Percentiles rank a stretch among this genome's conserved stretches.
Conservation (phyloP, 2,888 invertebrate species). For the Platycheirus rosarum region DNA sequence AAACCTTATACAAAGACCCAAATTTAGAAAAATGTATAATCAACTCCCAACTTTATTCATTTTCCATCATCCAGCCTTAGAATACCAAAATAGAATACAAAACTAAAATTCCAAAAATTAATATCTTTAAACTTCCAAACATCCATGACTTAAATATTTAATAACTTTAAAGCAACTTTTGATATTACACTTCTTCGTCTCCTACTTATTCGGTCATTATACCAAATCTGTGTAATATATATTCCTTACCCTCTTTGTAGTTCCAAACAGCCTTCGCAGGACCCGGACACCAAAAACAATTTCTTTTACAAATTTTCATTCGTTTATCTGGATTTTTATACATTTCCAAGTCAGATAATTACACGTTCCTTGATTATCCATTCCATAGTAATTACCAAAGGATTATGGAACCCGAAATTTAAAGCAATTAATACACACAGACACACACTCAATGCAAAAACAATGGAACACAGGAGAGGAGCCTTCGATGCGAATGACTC, state of each 20-base stretch:
- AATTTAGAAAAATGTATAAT: no score
- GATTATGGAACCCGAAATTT: conserved; percentile 59
- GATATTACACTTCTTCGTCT: neutral
- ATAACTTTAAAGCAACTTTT: no score
- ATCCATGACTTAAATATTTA: no score
- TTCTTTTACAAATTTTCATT: conserved; percentile 63
- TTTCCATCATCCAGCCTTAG: no score
- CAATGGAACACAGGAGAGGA: neutral
- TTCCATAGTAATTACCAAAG: conserved; percentile 64
- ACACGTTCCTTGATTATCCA: conserved; percentile 34
- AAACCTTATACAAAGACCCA: no score
- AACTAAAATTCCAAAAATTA: no score
- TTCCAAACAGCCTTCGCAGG: conserved; percentile 39
- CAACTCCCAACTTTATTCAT: no score
- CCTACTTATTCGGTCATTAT: conserved; percentile 14
- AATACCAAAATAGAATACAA: no score
- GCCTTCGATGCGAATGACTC: conserved; percentile 16
- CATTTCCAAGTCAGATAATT: conserved; percentile 42
- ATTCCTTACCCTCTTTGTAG: conserved; percentile 42
- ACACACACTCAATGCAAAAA: neutral
- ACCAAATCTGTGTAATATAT: conserved; percentile 44
- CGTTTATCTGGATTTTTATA: conserved; percentile 63
- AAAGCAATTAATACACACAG: conserved; percentile 19
- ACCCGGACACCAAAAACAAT: conserved; percentile 6
- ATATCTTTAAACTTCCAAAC: no score